Evolutionary conservation across 2,797 vertebrate species (phyloP).

Genomic region (Poecilia wingei): DNA sequence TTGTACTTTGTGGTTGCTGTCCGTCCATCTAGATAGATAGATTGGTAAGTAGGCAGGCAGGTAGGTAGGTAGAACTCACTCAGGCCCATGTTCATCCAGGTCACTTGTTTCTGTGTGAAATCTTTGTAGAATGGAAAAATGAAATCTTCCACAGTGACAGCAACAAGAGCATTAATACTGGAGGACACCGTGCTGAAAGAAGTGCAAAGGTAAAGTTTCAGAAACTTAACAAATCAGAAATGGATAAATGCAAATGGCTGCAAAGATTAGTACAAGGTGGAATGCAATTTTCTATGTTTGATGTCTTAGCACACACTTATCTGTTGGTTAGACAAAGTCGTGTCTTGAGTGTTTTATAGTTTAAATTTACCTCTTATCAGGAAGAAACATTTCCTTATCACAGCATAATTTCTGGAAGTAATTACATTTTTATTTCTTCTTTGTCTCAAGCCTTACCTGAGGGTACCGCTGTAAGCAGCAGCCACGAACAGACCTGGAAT

Average conservation of each 20-base stretch:
- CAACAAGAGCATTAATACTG: slow-evolving; percentile 87
- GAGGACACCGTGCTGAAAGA: slow-evolving; percentile 86
- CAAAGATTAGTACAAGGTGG: neutral
- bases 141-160: slow-evolving; percentile 86
- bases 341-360: neutral
- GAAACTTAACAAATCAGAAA: slow-evolving; percentile 8
- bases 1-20: neutral
- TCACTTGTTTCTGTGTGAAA: slow-evolving; percentile 72
- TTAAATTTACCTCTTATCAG: neutral
- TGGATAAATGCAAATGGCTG: neutral
- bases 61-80: slow-evolving; percentile 73
- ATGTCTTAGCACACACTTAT: too few relatives aligned
- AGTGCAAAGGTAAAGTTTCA: slow-evolving; percentile 14
- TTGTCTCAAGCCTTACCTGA: slow-evolving; percentile 74
- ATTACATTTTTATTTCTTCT: neutral
- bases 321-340: neutral
- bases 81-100: slow-evolving; percentile 85
- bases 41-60: neutral
- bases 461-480: slow-evolving; percentile 85
- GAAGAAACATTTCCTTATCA: neutral
- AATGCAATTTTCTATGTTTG: neutral
- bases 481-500: slow-evolving; percentile 86
- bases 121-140: slow-evolving; percentile 72
- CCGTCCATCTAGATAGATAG: neutral
- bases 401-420: neutral